Percentiles rank a stretch among this genome's conserved stretches.
Evolutionary conservation across 2,888 invertebrate species (phyloP).

Genomic region (Sicus ferrugineus): DNA sequence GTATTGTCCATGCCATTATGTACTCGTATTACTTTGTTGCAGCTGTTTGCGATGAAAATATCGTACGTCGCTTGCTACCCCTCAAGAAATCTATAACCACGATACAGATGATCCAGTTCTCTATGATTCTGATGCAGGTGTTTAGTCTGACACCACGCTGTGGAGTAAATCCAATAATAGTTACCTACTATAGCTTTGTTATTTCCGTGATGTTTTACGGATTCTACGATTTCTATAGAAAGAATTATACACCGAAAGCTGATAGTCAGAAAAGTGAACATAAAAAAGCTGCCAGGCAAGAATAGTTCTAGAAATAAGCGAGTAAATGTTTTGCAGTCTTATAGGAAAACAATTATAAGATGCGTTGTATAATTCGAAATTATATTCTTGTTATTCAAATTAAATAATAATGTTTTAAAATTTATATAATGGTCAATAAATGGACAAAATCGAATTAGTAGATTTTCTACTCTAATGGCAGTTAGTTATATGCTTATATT

Average conservation of each 20-base stretch:
- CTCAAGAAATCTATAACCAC: slow-evolving; percentile 72
- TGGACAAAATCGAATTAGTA: too few relatives aligned
- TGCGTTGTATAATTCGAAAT: too few relatives aligned
- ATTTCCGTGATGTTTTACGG: slow-evolving; percentile 73
- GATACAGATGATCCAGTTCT: slow-evolving; percentile 78
- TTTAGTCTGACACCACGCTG: slow-evolving; percentile 64
- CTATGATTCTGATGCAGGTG: slow-evolving; percentile 70
- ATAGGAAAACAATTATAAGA: too few relatives aligned
- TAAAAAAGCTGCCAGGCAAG: slow-evolving; percentile 4
- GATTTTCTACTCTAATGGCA: too few relatives aligned
- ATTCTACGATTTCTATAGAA: slow-evolving; percentile 75
- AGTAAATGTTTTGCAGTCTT: too few relatives aligned
- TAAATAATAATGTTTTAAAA: too few relatives aligned
- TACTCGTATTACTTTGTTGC: slow-evolving; percentile 77
- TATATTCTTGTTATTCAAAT: too few relatives aligned
- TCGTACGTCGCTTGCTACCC: slow-evolving; percentile 68
- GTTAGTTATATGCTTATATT: too few relatives aligned
- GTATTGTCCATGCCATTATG: slow-evolving; percentile 77
- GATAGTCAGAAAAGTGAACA: slow-evolving; percentile 5
- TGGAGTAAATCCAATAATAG: slow-evolving; percentile 66
- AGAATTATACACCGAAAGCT: slow-evolving; percentile 65
- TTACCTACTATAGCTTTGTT: slow-evolving; percentile 70
- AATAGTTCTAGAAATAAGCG: neutral
- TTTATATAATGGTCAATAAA: too few relatives aligned
- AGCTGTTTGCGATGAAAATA: slow-evolving; percentile 68